These are phyloP conservation scores for Cochlearius cochlearius DNA, from an alignment of 2,113 vertebrate genomes.

Conservation along the genomic window DNA sequence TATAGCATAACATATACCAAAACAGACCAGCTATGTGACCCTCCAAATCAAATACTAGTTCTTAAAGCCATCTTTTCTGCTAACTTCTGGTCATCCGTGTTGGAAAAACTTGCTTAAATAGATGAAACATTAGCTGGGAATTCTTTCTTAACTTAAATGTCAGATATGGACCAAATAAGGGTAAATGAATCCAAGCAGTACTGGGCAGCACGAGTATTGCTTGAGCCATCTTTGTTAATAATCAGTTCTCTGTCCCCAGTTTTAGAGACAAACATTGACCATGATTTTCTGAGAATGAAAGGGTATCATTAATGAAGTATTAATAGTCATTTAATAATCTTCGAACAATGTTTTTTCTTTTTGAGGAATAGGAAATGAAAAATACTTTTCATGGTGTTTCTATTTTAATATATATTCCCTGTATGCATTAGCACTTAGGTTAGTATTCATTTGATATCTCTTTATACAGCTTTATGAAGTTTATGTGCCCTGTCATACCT, in stretches of 20 bases:
- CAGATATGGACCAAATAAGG: not conserved
- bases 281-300: not conserved
- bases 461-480: not conserved
- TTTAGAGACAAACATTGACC: not conserved
- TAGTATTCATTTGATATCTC: not conserved
- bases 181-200: not conserved
- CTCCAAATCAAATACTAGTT: not conserved
- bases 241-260: not conserved
- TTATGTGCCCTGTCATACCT: not conserved
- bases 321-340: not conserved
- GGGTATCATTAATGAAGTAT: not conserved
- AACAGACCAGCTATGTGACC: not conserved
- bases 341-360: not conserved
- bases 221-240: not conserved
- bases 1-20: not conserved
- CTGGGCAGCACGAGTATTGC: not conserved
- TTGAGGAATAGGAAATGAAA: not conserved
- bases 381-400: not conserved
- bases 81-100: not conserved
- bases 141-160: not conserved
- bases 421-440: not conserved
- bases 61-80: not conserved
- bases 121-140: not conserved
- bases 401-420: not conserved
- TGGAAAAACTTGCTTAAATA: not conserved